Base-by-base conservation (phyloP, 2,888 invertebrate species). In the Chloromyia formosa region DNA sequence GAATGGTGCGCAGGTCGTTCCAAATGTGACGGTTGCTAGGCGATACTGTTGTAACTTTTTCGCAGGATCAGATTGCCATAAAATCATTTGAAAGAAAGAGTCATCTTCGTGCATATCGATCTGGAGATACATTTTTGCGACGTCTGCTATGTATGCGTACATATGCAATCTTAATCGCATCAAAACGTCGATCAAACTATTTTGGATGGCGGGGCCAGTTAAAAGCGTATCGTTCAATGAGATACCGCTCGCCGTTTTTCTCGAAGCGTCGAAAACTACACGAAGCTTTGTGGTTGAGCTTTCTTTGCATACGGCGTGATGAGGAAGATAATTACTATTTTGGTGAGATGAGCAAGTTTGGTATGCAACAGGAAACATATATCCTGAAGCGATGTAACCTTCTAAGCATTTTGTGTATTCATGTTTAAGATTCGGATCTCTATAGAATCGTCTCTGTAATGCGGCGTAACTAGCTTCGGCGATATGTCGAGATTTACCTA, bases 221-320 rank as follows among this genome's bases (percentile, higher is more conserved):
- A 20, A 2, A 2, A 60, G 3, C 2, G n/a, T 60, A 10, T 60
- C 18, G 18, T 60, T 60, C 18, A 60, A 16, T 5, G 60, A 60
- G 3, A 7, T 60, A 2, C 23, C 22, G 12, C 5, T 7, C n/a
- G 60, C 1, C 7, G 60, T 60, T 22, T 22, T 20, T 7, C 3
- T 2, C 3, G 60, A 60, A 1, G 60, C 60, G 18, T 60, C 20
- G 60, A 60, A 60, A 2, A 60, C 60, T n/a, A 60, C 60, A 2
- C 60, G 20, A 4, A 60, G 12, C 18, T 60, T 60, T 20, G 60
- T 18, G 12, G 60, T 60, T 14, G 60, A 4, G n/a, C 23, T 60
- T 3, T 3, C 10, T 53, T 10, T 16, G 4, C 10, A 5, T 16
- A 53, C 16, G 53, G 16, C 20, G 1, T 14, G 12, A 20, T 56